Percentiles rank a stretch among this genome's conserved stretches.
Evolutionary conservation across 2,888 invertebrate genomes (phyloP).

Genomic region (Eilema caniola): DNA sequence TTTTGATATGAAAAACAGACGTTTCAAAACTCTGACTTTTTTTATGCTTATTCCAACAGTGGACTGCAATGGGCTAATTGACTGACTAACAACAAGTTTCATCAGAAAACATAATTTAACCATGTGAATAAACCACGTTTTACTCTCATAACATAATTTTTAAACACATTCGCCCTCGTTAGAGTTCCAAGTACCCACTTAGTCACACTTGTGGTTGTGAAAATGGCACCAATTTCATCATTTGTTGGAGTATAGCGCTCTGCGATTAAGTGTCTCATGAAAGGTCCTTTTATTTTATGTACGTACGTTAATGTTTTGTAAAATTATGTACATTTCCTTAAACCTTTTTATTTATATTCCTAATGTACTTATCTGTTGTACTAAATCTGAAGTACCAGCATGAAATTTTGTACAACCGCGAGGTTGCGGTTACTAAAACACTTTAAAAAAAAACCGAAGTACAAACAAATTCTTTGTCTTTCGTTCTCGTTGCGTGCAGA

Average conservation of each 20-base stretch:
- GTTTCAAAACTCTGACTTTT: too few relatives aligned
- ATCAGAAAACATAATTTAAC: background rate
- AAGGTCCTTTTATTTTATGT: constrained; percentile 6
- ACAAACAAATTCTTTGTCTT: too few relatives aligned
- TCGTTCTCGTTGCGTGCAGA: too few relatives aligned
- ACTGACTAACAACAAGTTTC: too few relatives aligned
- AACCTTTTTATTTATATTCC: background rate
- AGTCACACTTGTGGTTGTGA: constrained; percentile 5
- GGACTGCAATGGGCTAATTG: too few relatives aligned
- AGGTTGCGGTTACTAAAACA: too few relatives aligned
- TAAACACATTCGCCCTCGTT: background rate
- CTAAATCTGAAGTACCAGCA: background rate
- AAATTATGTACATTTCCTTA: background rate
- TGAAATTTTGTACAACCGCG: too few relatives aligned
- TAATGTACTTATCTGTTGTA: background rate
- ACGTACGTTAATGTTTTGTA: background rate
- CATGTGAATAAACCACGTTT: background rate
- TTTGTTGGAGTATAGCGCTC: background rate
- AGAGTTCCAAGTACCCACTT: constrained; percentile 6
- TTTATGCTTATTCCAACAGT: too few relatives aligned
- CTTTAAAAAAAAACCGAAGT: too few relatives aligned
- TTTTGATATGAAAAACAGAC: too few relatives aligned
- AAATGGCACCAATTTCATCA: constrained; percentile 16
- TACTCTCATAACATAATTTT: background rate
- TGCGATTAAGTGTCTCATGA: constrained; percentile 4